phyloP scores from a whole-genome alignment of 2,888 invertebrate species.

The Pogonocherus hispidulus region DNA sequence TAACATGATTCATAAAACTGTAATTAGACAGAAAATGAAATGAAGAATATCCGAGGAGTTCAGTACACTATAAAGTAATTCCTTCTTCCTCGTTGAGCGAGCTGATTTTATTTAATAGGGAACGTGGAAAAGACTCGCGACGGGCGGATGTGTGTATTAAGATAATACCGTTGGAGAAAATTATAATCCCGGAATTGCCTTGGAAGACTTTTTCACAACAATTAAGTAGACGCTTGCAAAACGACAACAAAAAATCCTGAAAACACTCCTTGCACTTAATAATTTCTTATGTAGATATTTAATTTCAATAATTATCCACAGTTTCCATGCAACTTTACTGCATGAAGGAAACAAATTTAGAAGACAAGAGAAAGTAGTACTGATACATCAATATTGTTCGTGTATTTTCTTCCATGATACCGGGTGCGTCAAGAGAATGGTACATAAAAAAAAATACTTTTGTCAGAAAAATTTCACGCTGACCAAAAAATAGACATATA shows the following conservation, averaged over 20 bases:
- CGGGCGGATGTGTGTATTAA: constrained; percentile 10
- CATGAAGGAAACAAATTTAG: no score
- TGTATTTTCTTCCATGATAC: no score
- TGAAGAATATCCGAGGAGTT: constrained; percentile 2
- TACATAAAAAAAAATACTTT: no score
- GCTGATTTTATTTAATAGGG: constrained; percentile 17
- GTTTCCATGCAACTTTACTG: neutral
- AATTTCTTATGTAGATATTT: neutral
- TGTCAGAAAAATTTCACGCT: no score
- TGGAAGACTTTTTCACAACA: neutral
- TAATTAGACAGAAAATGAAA: constrained; percentile 14
- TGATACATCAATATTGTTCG: no score
- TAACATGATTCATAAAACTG: constrained; percentile 26
- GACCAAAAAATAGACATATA: no score
- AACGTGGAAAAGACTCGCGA: constrained; percentile 6
- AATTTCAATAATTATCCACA: neutral
- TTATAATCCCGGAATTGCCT: constrained; percentile 4
- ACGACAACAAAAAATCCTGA: neutral
- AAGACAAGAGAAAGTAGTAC: no score
- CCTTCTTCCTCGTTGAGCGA: constrained; percentile 22
- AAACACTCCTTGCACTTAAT: neutral
- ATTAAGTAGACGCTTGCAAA: neutral
- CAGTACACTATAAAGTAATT: constrained; percentile 21
- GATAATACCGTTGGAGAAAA: constrained; percentile 1
- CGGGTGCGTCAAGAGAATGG: no score